Percentiles rank a stretch among this genome's conserved stretches.
Conservation (phyloP, 2,113 vertebrate species). For the Oryzias melastigma region DNA sequence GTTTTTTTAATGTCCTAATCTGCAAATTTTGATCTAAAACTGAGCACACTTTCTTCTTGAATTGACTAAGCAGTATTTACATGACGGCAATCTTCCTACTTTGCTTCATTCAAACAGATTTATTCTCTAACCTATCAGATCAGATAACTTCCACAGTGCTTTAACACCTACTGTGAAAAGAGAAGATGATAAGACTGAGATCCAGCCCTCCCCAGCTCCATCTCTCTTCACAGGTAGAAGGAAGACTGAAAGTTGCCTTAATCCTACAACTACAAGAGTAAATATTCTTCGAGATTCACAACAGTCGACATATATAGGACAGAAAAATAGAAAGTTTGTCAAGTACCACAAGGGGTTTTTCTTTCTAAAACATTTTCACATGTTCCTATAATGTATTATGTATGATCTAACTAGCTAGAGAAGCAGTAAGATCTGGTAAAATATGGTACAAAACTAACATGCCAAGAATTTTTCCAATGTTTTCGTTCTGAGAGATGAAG, state of each 20-base stretch:
- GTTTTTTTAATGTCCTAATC: no score
- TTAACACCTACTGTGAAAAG: conserved; percentile 74
- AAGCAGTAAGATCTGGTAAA: conserved; percentile 1
- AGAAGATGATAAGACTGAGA: conserved; percentile 48
- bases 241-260: conserved; percentile 47
- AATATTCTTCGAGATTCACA: no score
- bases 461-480: conserved; percentile 30
- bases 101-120: conserved; percentile 48
- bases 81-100: conserved; percentile 51
- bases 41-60: conserved; percentile 10
- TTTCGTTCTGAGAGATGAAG: neutral
- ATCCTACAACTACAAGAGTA: conserved; percentile 4
- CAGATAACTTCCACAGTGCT: conserved; percentile 67
- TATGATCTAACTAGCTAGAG: conserved; percentile 5
- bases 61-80: conserved; percentile 60
- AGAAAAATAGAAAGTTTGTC: neutral
- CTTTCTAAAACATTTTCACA: neutral
- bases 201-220: conserved; percentile 14
- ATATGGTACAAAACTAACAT: conserved; percentile 26
- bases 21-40: no score
- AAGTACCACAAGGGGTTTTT: conserved; percentile 3
- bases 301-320: neutral
- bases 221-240: neutral
- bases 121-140: conserved; percentile 69
- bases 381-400: neutral